Base-by-base conservation (phyloP, 2,888 invertebrate genomes). In the Homarus gammarus region DNA sequence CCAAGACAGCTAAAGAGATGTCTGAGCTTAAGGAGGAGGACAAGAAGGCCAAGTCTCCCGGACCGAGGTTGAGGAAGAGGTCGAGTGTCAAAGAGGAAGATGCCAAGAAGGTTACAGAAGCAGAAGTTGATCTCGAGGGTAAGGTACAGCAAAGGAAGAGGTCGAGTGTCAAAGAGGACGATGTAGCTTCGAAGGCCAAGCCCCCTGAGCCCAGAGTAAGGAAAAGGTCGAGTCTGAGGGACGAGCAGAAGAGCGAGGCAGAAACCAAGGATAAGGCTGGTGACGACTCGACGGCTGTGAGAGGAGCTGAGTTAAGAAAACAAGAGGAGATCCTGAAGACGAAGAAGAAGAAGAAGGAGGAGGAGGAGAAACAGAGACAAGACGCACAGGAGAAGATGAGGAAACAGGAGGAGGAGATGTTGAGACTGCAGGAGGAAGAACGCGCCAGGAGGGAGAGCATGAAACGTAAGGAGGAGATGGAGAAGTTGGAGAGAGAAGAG, bases 391-490 rank as follows among this genome's bases (percentile, higher is more conserved):
- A 72, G 51, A 85, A 92, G 84, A 93, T 51, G 91, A 91, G 49
- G 79, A 89, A 73, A 92, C 92, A 84, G 49, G 27, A 78, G 92
- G 92, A 84, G 72, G 36, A 72, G 33, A 27, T 84, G 70, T 87
- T 91, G 91, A 90, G 91, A 40, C 91, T 87, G 68, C 56, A 87
- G 70, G 92, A 91, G 1, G 93, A 89, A n/a, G 91, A 92, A 83
- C 93, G 93, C 22, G 15, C 92, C 27, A 93, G 91, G 31, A 92
- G 92, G 2, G 92, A 92, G 15, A 90, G 89, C 92, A 70, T 93
- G 91, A 92, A 93, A 6, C 93, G 94, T 90, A 93, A 56, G 92
- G 93, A 93, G 93, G 92, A 92, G 64, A 86, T 90, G 31, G 86
- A 79, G 75, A 87, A 92, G 89, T 84, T 92, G 83, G 86, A 92